Base-by-base conservation (phyloP, 53 echinoderm and acorn worm species). In the Stichopus horrens region DNA sequence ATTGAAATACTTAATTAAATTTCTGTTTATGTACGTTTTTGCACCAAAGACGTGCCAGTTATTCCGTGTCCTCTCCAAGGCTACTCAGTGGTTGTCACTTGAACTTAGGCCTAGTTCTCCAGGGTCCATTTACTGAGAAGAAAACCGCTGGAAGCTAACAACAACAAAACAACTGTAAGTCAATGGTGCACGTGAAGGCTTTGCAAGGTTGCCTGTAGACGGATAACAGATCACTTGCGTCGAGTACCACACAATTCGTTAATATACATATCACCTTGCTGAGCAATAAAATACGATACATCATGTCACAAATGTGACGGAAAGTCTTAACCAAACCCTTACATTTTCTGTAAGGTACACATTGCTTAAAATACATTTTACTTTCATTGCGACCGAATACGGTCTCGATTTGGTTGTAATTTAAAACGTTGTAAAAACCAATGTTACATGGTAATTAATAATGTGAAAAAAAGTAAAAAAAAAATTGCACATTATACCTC, bases 401-500 rank as follows among this genome's bases (percentile, higher is more conserved):
- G 71, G 6, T 71, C 71, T 71, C 71, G 18, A 71, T 71, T 71
- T 20, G 7, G 19, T 18, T 71, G 59, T 59, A 8, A 71, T 18
- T 7, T 18, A 13, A 71, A 18, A 18, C 14, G 19, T 71, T 7
- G 18, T 71, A 16, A 71, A 37, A 71, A 71, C 71, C 71, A 71
- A 71, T 71, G 71, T 71, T n/a, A 71, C 6, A 71, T 16, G 14
- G 71, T 71, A 16, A 71, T 71, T 71, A 71, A 13, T 16, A 71
- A 71, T 4, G 19, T n/a, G 19, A 1, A 19, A 18, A 71, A 71
- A 71, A 20, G 71, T 71, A 0, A 71, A 71, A 71, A 71, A 59
- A 8, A 71, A 71, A 71, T 71, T 71, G 71, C 71, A 71, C 71
- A 71, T 71, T 71, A 16, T 71, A 71, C 71, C 19, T 71, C 71